Conservation (phyloP, 2,113 vertebrate species). For the Myotis davidii region DNA sequence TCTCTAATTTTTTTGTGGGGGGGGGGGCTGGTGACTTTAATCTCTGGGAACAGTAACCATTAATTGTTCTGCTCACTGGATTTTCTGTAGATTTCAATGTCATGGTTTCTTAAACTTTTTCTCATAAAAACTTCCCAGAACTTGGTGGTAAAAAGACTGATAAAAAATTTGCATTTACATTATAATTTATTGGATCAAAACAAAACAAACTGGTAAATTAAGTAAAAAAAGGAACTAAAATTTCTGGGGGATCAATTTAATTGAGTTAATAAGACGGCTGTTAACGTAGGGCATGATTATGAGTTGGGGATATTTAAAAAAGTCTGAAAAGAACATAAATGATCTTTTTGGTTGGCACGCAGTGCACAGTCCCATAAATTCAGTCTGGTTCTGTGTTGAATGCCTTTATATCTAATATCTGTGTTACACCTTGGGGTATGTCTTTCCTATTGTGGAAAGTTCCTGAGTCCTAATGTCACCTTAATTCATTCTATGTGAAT, state of each 20-base stretch:
- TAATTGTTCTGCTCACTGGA: neutral
- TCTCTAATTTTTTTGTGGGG: constrained; percentile 12
- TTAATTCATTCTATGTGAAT: constrained; percentile 7
- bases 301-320: neutral
- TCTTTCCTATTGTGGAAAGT: constrained; percentile 15
- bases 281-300: neutral
- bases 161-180: constrained; percentile 49
- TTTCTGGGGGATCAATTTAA: neutral
- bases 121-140: neutral
- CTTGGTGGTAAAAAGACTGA: neutral
- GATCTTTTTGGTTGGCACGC: neutral
- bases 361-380: neutral
- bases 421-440: neutral
- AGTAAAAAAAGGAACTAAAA: neutral
- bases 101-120: neutral
- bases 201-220: constrained; percentile 7
- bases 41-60: neutral
- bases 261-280: neutral
- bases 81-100: neutral
- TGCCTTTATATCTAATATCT: neutral
- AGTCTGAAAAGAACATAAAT: neutral
- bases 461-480: constrained; percentile 2
- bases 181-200: constrained; percentile 31
- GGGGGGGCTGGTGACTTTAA: neutral
- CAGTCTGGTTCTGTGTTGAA: neutral